A percentile compares a stretch with the other conserved stretches of the same genome.
Evolutionary conservation across 37 sponge, comb jelly and placozoan genomes (phyloP).

Genomic region (Lycopodina hypogea): DNA sequence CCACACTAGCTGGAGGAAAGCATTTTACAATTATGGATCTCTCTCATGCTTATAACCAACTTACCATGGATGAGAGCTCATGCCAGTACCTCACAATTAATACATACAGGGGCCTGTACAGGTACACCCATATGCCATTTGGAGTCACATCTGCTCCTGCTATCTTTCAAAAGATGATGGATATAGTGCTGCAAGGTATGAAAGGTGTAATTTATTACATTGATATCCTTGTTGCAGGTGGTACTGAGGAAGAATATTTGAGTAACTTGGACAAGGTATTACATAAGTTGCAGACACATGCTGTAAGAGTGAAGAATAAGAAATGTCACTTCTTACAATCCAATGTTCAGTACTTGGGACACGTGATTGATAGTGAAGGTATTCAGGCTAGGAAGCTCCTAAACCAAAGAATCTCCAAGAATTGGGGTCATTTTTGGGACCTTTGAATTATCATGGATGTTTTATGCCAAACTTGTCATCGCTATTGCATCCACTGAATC

Average conservation of each 20-base stretch:
- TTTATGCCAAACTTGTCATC: conserved; percentile 25
- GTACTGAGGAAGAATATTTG: conserved; percentile 18
- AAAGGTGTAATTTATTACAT: background rate
- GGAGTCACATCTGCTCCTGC: conserved; percentile 41
- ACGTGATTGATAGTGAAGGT: conserved; percentile 6
- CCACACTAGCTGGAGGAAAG: conserved; percentile 32
- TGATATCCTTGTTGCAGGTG: conserved; percentile 27
- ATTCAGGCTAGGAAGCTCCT: conserved; percentile 11
- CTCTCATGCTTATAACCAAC: conserved; percentile 34
- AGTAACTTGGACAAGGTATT: conserved; percentile 21
- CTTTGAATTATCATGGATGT: conserved; percentile 34
- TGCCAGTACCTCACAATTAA: conserved; percentile 20
- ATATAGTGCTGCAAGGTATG: conserved; percentile 21
- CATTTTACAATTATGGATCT: conserved; percentile 52
- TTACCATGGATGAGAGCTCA: conserved; percentile 12
- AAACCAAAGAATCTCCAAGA: conserved; percentile 22
- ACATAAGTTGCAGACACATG: conserved; percentile 1
- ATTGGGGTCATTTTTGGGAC: conserved; percentile 20
- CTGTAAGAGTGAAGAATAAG: background rate
- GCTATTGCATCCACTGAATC: conserved; percentile 4
- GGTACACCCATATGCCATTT: conserved; percentile 26
- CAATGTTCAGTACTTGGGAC: conserved; percentile 26
- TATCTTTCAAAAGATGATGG: conserved; percentile 38
- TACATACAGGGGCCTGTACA: conserved; percentile 32
- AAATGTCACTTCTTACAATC: conserved; percentile 12